Conservation (phyloP, 2,888 invertebrate species). For the Drosophila flavopinicola region DNA sequence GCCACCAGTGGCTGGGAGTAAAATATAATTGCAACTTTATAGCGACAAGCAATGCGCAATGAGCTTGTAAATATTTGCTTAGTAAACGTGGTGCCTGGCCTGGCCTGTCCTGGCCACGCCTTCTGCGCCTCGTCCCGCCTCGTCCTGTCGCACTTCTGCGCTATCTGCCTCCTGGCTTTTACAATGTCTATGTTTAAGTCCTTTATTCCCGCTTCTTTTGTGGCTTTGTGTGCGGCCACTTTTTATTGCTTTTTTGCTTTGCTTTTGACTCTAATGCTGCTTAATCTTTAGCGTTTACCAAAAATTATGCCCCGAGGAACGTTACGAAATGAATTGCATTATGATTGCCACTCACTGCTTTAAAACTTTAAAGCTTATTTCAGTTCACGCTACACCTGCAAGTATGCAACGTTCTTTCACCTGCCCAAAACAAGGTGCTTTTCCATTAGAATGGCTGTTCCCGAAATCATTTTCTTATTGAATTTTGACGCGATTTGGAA, state of each 20-base stretch:
- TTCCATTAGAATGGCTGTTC: background rate
- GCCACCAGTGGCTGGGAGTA: constrained; percentile 27
- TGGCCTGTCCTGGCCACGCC: constrained; percentile 1
- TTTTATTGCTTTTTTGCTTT: constrained; percentile 71
- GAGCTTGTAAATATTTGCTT: constrained; percentile 43
- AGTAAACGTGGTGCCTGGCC: constrained; percentile 17
- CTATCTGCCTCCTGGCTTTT: constrained; percentile 24
- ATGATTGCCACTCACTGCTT: constrained; percentile 55
- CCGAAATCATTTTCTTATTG: background rate
- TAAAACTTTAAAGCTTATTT: constrained; percentile 21
- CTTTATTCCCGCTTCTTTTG: constrained; percentile 57
- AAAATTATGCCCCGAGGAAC: constrained; percentile 73
- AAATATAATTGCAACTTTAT: constrained; percentile 73
- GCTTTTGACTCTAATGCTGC: constrained; percentile 67
- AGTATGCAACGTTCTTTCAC: constrained; percentile 18
- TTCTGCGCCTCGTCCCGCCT: background rate
- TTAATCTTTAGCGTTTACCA: constrained; percentile 75
- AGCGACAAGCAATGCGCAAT: constrained; percentile 43
- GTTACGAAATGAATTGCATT: constrained; percentile 73
- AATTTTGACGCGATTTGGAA: no score
- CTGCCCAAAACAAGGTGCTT: background rate
- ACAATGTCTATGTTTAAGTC: constrained; percentile 51
- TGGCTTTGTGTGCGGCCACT: constrained; percentile 67
- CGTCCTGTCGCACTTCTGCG: background rate
- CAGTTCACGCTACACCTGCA: constrained; percentile 4